phyloP scores from a whole-genome alignment of 2,113 vertebrate genomes.

The Emydocephalus ijimae region DNA sequence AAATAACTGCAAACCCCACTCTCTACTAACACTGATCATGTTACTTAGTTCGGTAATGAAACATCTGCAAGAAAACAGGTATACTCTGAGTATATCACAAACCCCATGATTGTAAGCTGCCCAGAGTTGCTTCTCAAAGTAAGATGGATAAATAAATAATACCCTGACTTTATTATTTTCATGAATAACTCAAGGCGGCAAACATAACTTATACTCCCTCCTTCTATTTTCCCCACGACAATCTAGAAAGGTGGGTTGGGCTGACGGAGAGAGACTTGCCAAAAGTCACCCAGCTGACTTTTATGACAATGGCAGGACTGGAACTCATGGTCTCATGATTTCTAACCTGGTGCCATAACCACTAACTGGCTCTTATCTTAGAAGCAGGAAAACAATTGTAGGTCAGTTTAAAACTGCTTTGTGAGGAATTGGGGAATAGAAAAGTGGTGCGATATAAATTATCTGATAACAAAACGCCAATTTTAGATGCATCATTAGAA shows the following conservation, averaged over 20 bases:
- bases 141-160: neutral
- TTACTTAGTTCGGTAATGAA: neutral
- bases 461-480: neutral
- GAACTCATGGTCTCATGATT: neutral
- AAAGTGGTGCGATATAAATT: neutral
- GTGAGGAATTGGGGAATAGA: neutral
- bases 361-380: neutral
- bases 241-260: neutral
- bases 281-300: neutral
- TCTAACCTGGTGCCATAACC: neutral
- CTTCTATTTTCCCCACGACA: neutral
- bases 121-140: neutral
- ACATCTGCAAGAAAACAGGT: neutral
- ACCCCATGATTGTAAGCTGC: neutral
- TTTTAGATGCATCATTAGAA: neutral
- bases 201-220: neutral
- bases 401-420: neutral
- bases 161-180: neutral
- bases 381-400: neutral
- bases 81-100: neutral
- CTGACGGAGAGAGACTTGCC: neutral
- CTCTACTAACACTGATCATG: neutral
- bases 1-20: neutral
- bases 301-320: neutral
- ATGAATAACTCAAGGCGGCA: neutral